Percentiles rank a stretch among this genome's conserved stretches.
Evolutionary conservation across 2,113 vertebrate genomes (phyloP).

Genomic region (Centropus bengalensis): DNA sequence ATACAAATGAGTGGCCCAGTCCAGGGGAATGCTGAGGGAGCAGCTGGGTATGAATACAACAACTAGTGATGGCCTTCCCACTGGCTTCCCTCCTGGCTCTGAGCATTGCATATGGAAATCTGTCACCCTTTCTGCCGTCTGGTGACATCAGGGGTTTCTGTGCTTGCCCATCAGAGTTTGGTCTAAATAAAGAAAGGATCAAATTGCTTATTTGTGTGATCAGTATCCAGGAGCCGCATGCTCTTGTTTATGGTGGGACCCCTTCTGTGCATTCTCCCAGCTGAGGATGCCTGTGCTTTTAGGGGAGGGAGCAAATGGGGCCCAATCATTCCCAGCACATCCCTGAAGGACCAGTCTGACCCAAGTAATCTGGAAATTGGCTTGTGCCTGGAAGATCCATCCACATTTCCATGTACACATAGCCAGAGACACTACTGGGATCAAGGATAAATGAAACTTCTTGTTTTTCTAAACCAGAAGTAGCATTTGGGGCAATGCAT

Average conservation of each 20-base stretch:
- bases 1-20: neutral
- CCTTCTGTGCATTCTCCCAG: neutral
- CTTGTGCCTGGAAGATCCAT: neutral
- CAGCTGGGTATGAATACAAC: neutral
- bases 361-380: neutral
- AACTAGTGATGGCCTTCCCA: neutral
- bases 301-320: no score
- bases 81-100: neutral
- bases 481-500: neutral
- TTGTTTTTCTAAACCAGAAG: neutral
- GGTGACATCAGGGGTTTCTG: neutral
- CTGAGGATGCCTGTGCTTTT: neutral
- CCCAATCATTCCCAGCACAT: neutral
- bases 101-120: neutral
- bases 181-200: neutral
- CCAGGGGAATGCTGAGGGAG: neutral
- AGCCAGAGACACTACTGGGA: neutral
- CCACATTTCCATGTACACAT: neutral
- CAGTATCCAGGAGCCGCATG: neutral
- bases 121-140: neutral
- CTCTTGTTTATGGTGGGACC: neutral
- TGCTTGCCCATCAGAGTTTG: neutral
- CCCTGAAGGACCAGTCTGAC: neutral
- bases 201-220: fast-evolving
- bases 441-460: neutral